Base-by-base conservation (phyloP, 2,797 vertebrate species). In the Sarcoramphus papa region DNA sequence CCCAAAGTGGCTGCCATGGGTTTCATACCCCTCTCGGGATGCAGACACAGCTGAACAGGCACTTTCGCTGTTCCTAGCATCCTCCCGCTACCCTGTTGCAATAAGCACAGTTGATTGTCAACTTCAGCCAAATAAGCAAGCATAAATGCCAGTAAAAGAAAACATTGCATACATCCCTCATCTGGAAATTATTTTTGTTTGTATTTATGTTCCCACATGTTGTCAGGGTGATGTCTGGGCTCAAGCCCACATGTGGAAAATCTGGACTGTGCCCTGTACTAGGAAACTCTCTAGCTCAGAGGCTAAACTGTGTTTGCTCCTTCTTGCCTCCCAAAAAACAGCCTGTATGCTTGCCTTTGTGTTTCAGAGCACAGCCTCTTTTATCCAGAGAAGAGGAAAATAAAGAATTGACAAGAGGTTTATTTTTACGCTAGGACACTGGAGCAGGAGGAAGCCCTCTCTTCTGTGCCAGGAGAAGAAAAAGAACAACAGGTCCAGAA, bases 161-260 rank as follows among this genome's bases (percentile, higher is more conserved):
- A 95, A 93, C 64, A 94, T 96, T 97, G 95, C 97, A 97, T 97
- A 97, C 30, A 86, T 96, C 95, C 27, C 93, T 95, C 96, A 95
- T 97, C 94, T 97, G 95, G 96, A 97, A 97, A 47, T 97, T 96
- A 97, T 95, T 97, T 94, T 96, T 97, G 95, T 97, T 97, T 97
- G 76, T 97, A 95, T 97, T 97, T 97, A 97, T 97, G 88, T 93
- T 96, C 91, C 76, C 92, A 79, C 79, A 80, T 85, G 96, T 97
- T 97, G 96, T 96, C 97, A 96, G 96, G 96, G 97, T 88, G 85
- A 96, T 88, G 85, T 89, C 96, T 97, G 95, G 95, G 94, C 96
- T 93, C 83, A 70, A 86, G 94, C 97, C 91, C 89, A 93, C 94
- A 90, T 0, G 41, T 88, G 84, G 93, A 96, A 97, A 94, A 88